Percentiles rank a stretch among this genome's conserved stretches.
phyloP scores from a whole-genome alignment of 2,113 vertebrate species.

The Anoplopoma fimbria region DNA sequence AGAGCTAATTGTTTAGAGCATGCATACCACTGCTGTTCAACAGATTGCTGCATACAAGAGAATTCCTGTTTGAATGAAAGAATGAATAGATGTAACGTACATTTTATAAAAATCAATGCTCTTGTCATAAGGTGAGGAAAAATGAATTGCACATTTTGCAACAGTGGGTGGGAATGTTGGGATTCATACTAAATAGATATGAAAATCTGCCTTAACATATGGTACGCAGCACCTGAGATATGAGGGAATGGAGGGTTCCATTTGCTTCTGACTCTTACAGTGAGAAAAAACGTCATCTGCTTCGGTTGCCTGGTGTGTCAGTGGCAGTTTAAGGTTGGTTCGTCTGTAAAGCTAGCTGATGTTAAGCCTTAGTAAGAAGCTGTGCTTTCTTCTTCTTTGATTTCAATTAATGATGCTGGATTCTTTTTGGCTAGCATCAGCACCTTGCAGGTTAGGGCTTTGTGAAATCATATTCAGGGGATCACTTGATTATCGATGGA shows the following conservation, averaged over 20 bases:
- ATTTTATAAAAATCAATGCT: not conserved
- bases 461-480: slow-evolving; percentile 13
- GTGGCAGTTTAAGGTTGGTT: not conserved
- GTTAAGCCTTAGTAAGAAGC: slow-evolving; percentile 8
- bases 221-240: not conserved
- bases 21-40: not conserved
- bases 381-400: slow-evolving; percentile 21
- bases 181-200: not conserved
- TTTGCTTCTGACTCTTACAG: not conserved
- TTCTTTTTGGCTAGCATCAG: slow-evolving; percentile 41
- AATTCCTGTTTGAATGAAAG: not conserved
- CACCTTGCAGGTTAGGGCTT: slow-evolving; percentile 18
- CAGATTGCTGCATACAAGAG: not conserved
- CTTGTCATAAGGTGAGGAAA: not conserved
- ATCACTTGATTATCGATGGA: slow-evolving; percentile 40
- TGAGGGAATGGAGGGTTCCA: not conserved
- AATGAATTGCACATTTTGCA: not conserved
- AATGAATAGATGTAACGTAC: not conserved
- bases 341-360: slow-evolving; percentile 21
- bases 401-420: slow-evolving; percentile 31
- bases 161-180: not conserved
- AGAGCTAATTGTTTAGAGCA: not conserved
- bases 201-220: not conserved
- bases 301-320: slow-evolving; percentile 12
- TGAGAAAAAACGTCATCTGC: not conserved